Conservation (phyloP, 2,113 vertebrate species). For the Hipposideros armiger region DNA sequence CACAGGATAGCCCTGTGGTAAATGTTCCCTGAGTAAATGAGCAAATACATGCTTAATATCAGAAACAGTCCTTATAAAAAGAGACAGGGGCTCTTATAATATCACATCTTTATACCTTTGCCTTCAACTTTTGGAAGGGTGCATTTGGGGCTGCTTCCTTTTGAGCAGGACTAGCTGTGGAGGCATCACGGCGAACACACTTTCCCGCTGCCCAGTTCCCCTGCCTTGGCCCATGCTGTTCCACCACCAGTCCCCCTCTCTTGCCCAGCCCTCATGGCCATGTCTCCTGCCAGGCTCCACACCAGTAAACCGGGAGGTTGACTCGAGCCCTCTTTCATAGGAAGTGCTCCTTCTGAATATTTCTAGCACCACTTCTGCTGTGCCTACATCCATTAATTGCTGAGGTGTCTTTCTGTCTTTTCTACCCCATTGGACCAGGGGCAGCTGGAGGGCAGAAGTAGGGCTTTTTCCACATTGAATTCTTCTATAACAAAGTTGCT, state of each 20-base stretch:
- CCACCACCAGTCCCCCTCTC: neutral
- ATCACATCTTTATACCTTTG: neutral
- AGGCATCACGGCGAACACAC: neutral
- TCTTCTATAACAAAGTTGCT: neutral
- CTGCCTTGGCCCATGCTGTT: neutral
- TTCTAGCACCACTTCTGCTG: neutral
- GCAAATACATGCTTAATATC: neutral
- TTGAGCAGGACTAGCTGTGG: neutral
- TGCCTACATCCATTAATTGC: neutral
- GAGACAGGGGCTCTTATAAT: neutral
- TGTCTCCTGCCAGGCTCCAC: neutral
- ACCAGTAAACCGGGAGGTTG: no score
- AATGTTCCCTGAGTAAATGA: neutral
- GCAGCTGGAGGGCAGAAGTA: neutral
- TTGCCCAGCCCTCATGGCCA: neutral
- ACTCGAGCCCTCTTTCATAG: neutral
- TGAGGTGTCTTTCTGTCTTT: neutral
- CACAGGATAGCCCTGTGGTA: neutral
- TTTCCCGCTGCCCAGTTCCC: neutral
- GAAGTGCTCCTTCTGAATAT: neutral
- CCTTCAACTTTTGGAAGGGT: neutral
- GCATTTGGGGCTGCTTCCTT: neutral
- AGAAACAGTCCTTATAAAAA: neutral
- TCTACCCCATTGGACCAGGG: neutral
- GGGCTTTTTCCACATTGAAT: neutral